Evolutionary conservation across 2,797 vertebrate genomes (phyloP).

Genomic region (Heterohyrax brucei): DNA sequence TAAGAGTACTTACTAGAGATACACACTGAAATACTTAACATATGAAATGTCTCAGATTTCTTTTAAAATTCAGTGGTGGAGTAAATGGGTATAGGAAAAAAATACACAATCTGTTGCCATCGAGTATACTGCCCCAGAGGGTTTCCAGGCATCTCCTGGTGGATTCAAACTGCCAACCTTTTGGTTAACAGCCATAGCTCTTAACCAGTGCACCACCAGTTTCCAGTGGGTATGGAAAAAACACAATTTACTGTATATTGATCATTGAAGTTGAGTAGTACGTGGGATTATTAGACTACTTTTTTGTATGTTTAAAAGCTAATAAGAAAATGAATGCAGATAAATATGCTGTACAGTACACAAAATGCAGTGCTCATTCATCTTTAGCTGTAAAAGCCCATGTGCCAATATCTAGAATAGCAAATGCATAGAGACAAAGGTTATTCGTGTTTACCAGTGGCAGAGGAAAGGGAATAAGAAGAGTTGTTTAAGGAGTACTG

Average conservation of each 20-base stretch:
- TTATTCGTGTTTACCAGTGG: not conserved
- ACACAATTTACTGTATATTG: not conserved
- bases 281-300: slow-evolving; percentile 9
- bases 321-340: slow-evolving; percentile 32
- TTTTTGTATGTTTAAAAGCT: slow-evolving; percentile 34
- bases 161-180: too few species aligned
- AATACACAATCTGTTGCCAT: too few species aligned
- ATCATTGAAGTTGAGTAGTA: not conserved
- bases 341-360: not conserved
- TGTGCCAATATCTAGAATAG: not conserved
- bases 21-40: not conserved
- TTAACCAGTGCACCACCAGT: too few species aligned
- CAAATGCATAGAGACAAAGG: not conserved
- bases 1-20: slow-evolving; percentile 9
- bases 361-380: slow-evolving; percentile 35
- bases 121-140: too few species aligned
- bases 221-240: not conserved
- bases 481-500: too few species aligned
- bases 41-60: slow-evolving; percentile 9
- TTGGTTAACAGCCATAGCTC: too few species aligned
- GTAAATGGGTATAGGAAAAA: slow-evolving; percentile 21
- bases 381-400: slow-evolving; percentile 12
- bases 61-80: slow-evolving; percentile 56
- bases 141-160: too few species aligned
- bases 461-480: not conserved